phyloP scores from a whole-genome alignment of 2,888 invertebrate species.

The Auanema sp. region DNA sequence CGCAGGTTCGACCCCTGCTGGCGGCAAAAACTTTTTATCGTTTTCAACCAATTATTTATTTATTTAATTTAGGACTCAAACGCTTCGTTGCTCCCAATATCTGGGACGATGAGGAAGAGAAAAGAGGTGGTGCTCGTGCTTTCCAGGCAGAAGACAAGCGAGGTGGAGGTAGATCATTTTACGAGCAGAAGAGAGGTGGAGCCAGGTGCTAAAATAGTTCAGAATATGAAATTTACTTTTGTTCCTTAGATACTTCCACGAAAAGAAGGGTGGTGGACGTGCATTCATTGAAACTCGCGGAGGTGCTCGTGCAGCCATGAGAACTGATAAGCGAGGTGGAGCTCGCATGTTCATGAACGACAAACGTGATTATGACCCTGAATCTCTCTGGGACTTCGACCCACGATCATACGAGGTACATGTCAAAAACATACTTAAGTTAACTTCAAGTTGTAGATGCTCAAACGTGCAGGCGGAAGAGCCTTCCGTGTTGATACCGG shows the following conservation, averaged over 20 bases:
- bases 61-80: constrained; percentile 6
- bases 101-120: constrained; percentile 12
- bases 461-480: constrained; percentile 28
- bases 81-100: constrained; percentile 29
- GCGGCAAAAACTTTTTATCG: constrained; percentile 46
- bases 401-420: neutral
- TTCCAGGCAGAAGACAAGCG: constrained; percentile 26
- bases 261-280: constrained; percentile 29
- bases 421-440: neutral
- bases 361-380: constrained; percentile 2
- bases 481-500: constrained; percentile 21
- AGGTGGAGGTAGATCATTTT: constrained; percentile 10
- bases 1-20: constrained; percentile 64
- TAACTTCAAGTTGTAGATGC: constrained; percentile 3
- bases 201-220: neutral
- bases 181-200: neutral
- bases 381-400: constrained; percentile 11
- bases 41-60: too few species aligned
- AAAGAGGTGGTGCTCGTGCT: constrained; percentile 30
- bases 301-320: constrained; percentile 31
- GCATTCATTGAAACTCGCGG: constrained; percentile 28
- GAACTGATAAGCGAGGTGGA: constrained; percentile 12
- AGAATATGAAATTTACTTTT: neutral
- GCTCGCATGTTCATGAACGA: neutral
- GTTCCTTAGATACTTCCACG: neutral